A percentile compares a stretch with the other conserved stretches of the same genome.
phyloP scores from a whole-genome alignment of 2,888 invertebrate genomes.

The Chloromyia formosa region DNA sequence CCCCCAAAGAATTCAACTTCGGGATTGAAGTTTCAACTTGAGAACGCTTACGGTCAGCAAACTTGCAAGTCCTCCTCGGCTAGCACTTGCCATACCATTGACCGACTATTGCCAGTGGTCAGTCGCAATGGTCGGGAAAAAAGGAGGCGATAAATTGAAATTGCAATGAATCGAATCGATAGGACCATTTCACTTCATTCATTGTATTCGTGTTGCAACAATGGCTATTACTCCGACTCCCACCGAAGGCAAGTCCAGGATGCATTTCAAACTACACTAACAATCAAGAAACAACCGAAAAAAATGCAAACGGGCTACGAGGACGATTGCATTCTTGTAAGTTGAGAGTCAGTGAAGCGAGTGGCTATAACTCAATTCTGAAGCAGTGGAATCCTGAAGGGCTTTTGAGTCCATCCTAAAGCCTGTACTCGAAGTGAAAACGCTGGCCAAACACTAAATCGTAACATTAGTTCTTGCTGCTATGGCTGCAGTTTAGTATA shows the following conservation, averaged over 20 bases:
- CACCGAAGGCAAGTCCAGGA: conserved; percentile 23
- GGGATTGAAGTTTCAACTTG: conserved; percentile 18
- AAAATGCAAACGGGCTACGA: not conserved
- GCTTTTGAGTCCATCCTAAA: conserved; percentile 3
- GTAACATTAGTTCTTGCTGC: conserved; percentile 27
- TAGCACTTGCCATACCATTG: conserved; percentile 6
- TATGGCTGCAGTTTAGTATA: not conserved
- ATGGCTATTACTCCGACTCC: conserved; percentile 23
- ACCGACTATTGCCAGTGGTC: not conserved
- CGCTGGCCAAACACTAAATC: conserved; percentile 42
- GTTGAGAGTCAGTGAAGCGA: conserved; percentile 27
- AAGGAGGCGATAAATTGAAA: conserved; percentile 42
- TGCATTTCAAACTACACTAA: conserved; percentile 26
- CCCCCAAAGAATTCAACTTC: conserved; percentile 23
- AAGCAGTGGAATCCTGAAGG: conserved; percentile 26
- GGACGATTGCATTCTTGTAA: not conserved
- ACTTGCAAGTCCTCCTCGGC: not conserved
- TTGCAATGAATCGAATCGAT: conserved; percentile 44
- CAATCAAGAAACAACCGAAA: not conserved
- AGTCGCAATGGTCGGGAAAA: conserved; percentile 12
- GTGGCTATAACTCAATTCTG: conserved; percentile 42
- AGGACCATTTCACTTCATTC: conserved; percentile 33
- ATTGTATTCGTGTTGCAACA: conserved; percentile 41
- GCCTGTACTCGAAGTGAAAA: conserved; percentile 30
- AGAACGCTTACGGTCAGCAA: conserved; percentile 30